Evolutionary conservation across 2,797 vertebrate species (phyloP).

Genomic region (Mormyrops boulengeri): DNA sequence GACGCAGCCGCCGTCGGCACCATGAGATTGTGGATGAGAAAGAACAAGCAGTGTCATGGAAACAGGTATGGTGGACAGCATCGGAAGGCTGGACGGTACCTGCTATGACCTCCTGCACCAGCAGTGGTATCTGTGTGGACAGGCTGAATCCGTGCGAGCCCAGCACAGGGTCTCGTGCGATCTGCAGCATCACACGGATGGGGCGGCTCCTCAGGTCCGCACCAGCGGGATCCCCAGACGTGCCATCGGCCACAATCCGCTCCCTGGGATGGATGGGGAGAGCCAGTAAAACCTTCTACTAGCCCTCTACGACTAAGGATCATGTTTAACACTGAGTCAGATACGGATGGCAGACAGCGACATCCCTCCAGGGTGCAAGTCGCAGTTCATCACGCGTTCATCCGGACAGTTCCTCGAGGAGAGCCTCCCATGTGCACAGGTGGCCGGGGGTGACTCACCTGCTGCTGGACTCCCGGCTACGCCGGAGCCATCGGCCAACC

Average conservation of each 20-base stretch:
- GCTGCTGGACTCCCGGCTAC: constrained; percentile 74
- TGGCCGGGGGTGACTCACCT: constrained; percentile 62
- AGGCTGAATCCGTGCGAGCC: constrained; percentile 80
- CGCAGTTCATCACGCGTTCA: neutral
- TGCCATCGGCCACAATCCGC: constrained; percentile 58
- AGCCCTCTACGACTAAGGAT: neutral
- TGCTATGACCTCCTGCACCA: constrained; percentile 75
- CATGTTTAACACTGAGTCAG: neutral
- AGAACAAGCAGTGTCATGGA: neutral
- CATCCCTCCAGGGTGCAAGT: neutral
- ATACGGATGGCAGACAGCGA: neutral
- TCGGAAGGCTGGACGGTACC: constrained; percentile 53
- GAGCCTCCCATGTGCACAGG: neutral
- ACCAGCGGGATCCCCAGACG: constrained; percentile 48
- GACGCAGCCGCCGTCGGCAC: neutral
- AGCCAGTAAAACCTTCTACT: neutral
- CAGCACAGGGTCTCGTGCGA: constrained; percentile 69
- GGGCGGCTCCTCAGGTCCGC: constrained; percentile 58
- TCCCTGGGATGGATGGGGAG: constrained; percentile 47
- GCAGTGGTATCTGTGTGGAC: constrained; percentile 71
- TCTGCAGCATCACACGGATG: constrained; percentile 69
- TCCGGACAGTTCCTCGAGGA: neutral
- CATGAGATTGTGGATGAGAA: neutral
- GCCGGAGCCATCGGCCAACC: constrained; percentile 92
- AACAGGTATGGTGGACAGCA: neutral